Evolutionary conservation across 2,888 invertebrate genomes (phyloP).

Genomic region (Drosophila anomalata): DNA sequence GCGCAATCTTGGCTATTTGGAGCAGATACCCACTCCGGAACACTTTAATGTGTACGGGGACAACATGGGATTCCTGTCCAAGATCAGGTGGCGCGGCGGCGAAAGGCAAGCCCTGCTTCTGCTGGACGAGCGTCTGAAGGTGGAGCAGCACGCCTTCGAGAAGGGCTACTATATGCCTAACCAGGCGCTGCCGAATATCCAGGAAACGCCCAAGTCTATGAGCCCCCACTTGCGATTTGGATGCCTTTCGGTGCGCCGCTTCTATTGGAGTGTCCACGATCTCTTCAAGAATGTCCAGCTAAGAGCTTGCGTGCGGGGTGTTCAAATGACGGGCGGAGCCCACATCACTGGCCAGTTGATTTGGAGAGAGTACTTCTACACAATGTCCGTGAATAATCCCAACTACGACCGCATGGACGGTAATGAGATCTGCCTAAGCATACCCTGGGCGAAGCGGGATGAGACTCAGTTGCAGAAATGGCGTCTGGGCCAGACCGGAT

Average conservation of each 20-base stretch:
- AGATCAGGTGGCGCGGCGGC: conserved; percentile 87
- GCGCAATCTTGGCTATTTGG: conserved; percentile 84
- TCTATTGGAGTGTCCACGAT: conserved; percentile 89
- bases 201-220: conserved; percentile 88
- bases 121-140: conserved; percentile 85
- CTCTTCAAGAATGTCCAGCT: conserved; percentile 86
- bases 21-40: conserved; percentile 86
- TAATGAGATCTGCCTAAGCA: conserved; percentile 89
- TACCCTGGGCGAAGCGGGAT: conserved; percentile 87
- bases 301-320: conserved; percentile 79
- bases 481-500: conserved; percentile 88
- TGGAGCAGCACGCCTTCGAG: conserved; percentile 85
- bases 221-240: conserved; percentile 90
- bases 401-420: conserved; percentile 88
- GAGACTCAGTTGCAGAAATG: conserved; percentile 86
- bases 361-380: conserved; percentile 92
- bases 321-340: conserved; percentile 75
- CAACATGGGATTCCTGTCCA: conserved; percentile 75
- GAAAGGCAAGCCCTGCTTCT: conserved; percentile 87
- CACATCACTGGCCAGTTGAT: conserved; percentile 87
- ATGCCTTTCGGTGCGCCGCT: conserved; percentile 88
- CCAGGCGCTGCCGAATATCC: conserved; percentile 88
- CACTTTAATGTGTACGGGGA: conserved; percentile 86
- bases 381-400: conserved; percentile 90
- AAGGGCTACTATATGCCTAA: conserved; percentile 88